Conservation (phyloP, 2,888 invertebrate genomes). For the Leucophenga maculata region DNA sequence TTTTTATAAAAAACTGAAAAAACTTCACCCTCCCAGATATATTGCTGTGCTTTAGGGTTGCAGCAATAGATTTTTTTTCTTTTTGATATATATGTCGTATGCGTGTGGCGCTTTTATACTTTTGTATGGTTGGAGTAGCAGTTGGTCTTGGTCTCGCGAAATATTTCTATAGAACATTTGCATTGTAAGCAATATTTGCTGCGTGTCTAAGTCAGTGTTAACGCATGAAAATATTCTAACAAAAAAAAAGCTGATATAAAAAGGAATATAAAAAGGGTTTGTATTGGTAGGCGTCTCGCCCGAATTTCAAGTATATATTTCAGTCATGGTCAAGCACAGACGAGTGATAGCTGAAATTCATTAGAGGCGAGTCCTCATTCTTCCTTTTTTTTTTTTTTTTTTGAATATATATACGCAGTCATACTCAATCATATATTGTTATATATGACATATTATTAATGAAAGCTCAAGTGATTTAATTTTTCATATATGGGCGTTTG, state of each 20-base stretch:
- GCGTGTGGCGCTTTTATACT: background rate
- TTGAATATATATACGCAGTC: background rate
- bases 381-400: too few relatives aligned
- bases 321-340: background rate
- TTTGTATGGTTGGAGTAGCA: background rate
- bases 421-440: background rate
- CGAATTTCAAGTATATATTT: too few relatives aligned
- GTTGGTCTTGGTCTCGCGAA: background rate
- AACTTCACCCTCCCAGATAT: too few relatives aligned
- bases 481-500: constrained; percentile 1
- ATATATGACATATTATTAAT: background rate
- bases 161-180: background rate
- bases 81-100: background rate
- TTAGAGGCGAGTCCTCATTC: background rate
- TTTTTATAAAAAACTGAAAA: background rate
- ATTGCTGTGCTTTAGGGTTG: background rate
- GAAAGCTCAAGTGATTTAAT: background rate
- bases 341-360: constrained; percentile 5
- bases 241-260: background rate
- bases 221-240: background rate
- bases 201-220: constrained; percentile 5
- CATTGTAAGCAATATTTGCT: constrained; percentile 3
- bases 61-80: background rate
- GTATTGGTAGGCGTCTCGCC: too few relatives aligned
- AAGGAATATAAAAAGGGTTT: constrained; percentile 6